Evolutionary conservation across 2,797 vertebrate genomes (phyloP), one percentile per base, ranked within the genome.

Genomic region (Pantherophis alleghaniensis): DNA sequence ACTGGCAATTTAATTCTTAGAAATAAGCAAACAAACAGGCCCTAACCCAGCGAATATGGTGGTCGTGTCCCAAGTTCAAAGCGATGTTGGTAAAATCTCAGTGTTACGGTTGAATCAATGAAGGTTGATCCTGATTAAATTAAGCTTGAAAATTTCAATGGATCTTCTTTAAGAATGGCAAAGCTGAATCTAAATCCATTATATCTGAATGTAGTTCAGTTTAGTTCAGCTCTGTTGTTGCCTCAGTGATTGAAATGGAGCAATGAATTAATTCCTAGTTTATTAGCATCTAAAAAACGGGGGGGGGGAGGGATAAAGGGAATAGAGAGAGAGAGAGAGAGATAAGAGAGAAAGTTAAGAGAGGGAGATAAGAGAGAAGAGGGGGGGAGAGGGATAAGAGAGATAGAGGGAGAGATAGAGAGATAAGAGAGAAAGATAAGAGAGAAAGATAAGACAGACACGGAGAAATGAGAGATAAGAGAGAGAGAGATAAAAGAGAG

Each of bases 221-320:
- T 79, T 20, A 7, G 42, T 22, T n/a, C n/a, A 61, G 53, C 57
- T 74, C 7, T 83, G 6, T 37, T 13, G 61, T 86, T 86, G 37
- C 53, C 18, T 79, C 32, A 14, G 13, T 79, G 63, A 66, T 10
- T 51, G 53, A 57, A 28, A 51, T 26, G 5, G 92, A n/a, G 4
- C 18, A 42, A 83, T 53, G 26, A 74, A 74, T 92, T 60, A 88
- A 92, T 92, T 69, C 18, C 22, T 79, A 60, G 66, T 92, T 92
- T 79, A 47, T 47, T 89, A 86, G 56, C 56, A 83, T 18, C 4
- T 88, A 6, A 51, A 66, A 16, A 89, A 9, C 37, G 60, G 32
- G 14, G 3, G 2, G 7, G 7, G 7, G 11, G 18, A 20, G 57
- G 7, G 5, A 7, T 20, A 16, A 61, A 9, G 4, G 56, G 1